phyloP scores from a whole-genome alignment of 2,797 vertebrate species.

The Ceryle rudis region DNA sequence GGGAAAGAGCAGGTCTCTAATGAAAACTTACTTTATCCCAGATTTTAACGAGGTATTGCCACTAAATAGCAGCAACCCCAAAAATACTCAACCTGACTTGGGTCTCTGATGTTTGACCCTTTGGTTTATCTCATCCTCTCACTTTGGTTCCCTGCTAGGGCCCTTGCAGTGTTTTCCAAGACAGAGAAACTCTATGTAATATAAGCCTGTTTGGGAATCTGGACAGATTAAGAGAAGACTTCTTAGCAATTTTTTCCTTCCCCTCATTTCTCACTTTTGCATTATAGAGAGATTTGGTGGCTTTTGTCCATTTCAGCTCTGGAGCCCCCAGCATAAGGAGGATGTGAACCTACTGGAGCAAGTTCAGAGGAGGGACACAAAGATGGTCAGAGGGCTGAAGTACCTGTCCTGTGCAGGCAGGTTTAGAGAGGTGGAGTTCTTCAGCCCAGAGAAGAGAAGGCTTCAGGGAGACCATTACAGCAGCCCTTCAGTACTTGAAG shows the following conservation, averaged over 20 bases:
- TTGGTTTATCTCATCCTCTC: neutral
- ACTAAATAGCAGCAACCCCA: neutral
- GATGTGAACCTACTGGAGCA: neutral
- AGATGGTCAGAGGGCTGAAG: neutral
- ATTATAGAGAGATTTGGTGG: neutral
- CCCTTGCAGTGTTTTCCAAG: neutral
- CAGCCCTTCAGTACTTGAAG: neutral
- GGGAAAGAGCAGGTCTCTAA: conserved; percentile 26
- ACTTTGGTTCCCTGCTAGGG: neutral
- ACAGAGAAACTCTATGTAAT: neutral
- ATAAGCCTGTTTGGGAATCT: neutral
- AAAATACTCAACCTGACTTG: neutral
- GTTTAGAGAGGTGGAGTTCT: neutral
- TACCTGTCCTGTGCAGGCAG: neutral
- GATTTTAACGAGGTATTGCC: neutral
- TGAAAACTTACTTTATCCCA: conserved; percentile 58
- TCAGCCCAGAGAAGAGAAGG: neutral
- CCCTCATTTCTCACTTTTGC: fast-evolving
- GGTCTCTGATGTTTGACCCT: neutral
- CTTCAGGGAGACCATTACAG: neutral
- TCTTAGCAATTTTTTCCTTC: neutral
- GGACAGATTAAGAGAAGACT: neutral
- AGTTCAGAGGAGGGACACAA: neutral
- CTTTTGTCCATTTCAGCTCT: neutral
- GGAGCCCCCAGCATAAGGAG: neutral